Base-by-base conservation (phyloP, 2,888 invertebrate genomes). In the Pimpla rufipes region DNA sequence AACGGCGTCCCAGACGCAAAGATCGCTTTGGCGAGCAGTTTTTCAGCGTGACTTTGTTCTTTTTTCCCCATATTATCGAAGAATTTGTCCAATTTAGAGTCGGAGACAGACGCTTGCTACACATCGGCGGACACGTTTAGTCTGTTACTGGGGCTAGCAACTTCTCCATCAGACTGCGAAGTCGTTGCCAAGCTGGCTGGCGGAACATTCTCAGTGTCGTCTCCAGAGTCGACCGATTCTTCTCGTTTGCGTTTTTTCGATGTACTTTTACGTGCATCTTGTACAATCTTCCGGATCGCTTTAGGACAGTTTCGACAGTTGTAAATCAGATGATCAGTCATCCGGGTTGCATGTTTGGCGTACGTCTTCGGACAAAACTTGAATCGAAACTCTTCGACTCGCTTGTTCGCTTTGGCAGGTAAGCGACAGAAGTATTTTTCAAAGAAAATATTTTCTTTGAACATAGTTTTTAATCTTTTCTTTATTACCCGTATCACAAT, bases 331-430 rank as follows among this genome's bases (percentile, higher is more conserved):
- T 57, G 59, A 45, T 73, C 16, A n/a, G 35, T 16, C 71, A 73
- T 45, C 5, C 71, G 59, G 3, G 71, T 71, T 55, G 71, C 57
- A 71, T 71, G 71, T 42, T 57, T 55, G 1, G 71, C 71, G 23
- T 71, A 71, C 5, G 57, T 59, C 42, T 59, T 57, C 11, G 59
- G 71, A 16, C 59, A 73, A 59, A 37, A 59, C 0, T 59, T 73
- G 42, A 57, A 73, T 0, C 71, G 55, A 59, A 45, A 73, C 45
- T 45, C 29, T 57, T 73, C 71, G 16, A 73, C 16, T 45, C 59
- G 42, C n/a, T 73, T 73, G 35, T 59, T 73, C 23, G 45, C 57
- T 45, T 73, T 42, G 7, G 35, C 13, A 35, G 47, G 68, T 35
- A 68, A 68, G 29, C 35, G 35, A 16, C 1, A 0, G 50, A 68